phyloP scores from a whole-genome alignment of 2,113 vertebrate genomes.

The Corydoras maculifer region DNA sequence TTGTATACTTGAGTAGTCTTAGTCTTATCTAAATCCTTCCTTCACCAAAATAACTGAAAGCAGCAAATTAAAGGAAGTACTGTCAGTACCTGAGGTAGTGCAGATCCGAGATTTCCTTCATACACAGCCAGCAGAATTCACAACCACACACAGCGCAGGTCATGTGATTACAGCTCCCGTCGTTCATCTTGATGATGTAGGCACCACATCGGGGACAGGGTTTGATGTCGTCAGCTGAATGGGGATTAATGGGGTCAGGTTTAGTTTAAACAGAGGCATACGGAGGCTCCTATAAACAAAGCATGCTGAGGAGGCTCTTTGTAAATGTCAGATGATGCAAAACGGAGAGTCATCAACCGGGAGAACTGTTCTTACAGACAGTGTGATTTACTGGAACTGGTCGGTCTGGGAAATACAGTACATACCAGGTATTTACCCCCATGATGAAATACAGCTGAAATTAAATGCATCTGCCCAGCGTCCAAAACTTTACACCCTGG shows the following conservation, averaged over 20 bases:
- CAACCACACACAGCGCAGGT: conserved; percentile 96
- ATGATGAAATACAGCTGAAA: too few species aligned
- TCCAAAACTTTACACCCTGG: too few species aligned
- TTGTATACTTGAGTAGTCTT: too few species aligned
- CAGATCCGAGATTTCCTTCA: conserved; percentile 99
- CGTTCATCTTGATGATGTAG: conserved; percentile 99
- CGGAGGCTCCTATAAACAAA: conserved; percentile 1
- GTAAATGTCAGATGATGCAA: background rate
- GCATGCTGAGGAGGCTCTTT: conserved; percentile 5
- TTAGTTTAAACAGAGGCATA: conserved; percentile 6
- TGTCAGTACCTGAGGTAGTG: conserved; percentile 92
- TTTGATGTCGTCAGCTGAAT: conserved; percentile 91
- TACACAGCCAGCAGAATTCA: conserved; percentile 98
- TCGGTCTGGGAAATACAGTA: too few species aligned
- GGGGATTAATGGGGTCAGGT: conserved; percentile 26
- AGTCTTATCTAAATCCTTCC: too few species aligned
- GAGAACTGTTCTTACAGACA: too few species aligned
- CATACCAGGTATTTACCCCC: too few species aligned
- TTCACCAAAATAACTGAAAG: too few species aligned
- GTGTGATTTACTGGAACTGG: too few species aligned
- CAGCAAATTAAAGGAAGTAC: too few species aligned
- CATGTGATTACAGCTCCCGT: conserved; percentile 98
- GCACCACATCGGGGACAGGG: conserved; percentile 93
- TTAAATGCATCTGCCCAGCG: too few species aligned
- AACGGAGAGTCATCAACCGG: too few species aligned